Evolutionary conservation across 2,888 invertebrate genomes (phyloP).

Genomic region (Opisthograptis luteolata): DNA sequence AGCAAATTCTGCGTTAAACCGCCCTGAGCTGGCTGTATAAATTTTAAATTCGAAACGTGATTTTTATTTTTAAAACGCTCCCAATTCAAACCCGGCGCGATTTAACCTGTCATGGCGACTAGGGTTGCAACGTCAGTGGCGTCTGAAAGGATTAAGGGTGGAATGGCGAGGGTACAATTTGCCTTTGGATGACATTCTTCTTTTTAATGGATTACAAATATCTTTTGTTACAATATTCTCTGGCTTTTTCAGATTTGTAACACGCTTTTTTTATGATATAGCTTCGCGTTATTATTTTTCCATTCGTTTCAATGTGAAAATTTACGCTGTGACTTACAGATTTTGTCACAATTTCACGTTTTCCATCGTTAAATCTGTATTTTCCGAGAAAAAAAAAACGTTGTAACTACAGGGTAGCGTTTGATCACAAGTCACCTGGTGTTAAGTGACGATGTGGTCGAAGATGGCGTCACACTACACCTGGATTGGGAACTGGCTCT

Average conservation of each 20-base stretch:
- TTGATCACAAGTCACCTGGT: too few relatives aligned
- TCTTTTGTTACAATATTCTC: background rate
- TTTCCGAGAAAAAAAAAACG: too few relatives aligned
- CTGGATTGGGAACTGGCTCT: too few relatives aligned
- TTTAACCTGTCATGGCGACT: slow-evolving; percentile 36
- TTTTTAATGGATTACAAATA: slow-evolving; percentile 9
- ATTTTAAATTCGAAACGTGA: slow-evolving; percentile 41
- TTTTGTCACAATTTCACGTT: too few relatives aligned
- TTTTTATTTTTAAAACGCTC: slow-evolving; percentile 44
- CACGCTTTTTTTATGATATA: too few relatives aligned
- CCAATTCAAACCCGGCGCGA: slow-evolving; percentile 44
- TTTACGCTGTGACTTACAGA: too few relatives aligned
- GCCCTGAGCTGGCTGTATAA: slow-evolving; percentile 30
- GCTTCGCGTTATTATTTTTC: too few relatives aligned
- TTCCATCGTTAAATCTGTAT: too few relatives aligned
- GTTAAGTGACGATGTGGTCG: too few relatives aligned
- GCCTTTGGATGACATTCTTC: slow-evolving; percentile 1
- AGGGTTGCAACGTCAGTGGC: slow-evolving; percentile 29
- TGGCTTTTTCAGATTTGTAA: background rate
- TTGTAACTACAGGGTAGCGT: too few relatives aligned
- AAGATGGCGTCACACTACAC: too few relatives aligned
- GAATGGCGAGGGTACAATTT: slow-evolving; percentile 16
- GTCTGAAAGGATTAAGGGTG: slow-evolving; percentile 32
- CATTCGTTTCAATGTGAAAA: too few relatives aligned
- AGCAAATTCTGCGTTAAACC: slow-evolving; percentile 39